A percentile compares a stretch with the other conserved stretches of the same genome.
Conservation (phyloP, 2,113 vertebrate species). For the Xyrauchen texanus region DNA sequence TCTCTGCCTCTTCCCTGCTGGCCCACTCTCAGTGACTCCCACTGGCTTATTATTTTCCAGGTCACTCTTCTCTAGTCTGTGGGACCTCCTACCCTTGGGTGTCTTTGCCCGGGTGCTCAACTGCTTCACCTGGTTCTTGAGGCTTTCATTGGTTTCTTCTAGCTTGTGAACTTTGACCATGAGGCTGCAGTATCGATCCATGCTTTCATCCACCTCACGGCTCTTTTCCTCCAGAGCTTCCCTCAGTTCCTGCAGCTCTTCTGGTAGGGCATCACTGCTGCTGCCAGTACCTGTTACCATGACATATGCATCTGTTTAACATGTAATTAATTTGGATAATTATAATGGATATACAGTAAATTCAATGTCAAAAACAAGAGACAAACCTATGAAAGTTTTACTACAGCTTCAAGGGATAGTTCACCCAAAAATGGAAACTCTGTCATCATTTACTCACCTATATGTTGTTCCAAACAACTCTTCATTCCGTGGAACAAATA, state of each 20-base stretch:
- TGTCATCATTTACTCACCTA: no score
- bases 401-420: no score
- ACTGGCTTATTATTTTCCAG: constrained; percentile 57
- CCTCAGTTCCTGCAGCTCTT: constrained; percentile 79
- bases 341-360: no score
- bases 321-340: no score
- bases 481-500: no score
- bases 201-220: constrained; percentile 82
- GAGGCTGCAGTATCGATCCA: constrained; percentile 86
- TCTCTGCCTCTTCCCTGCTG: constrained; percentile 72
- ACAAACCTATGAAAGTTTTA: no score
- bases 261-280: constrained; percentile 30
- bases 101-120: constrained; percentile 64
- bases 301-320: no score
- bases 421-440: no score
- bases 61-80: neutral
- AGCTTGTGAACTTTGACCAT: constrained; percentile 83
- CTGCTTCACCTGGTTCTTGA: constrained; percentile 77
- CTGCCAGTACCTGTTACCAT: constrained; percentile 32
- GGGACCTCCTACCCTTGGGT: constrained; percentile 40
- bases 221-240: constrained; percentile 76
- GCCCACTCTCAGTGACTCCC: constrained; percentile 53
- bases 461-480: no score
- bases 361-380: no score
- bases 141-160: constrained; percentile 81